Conservation (phyloP, 2,113 vertebrate species). For the Calyptommatus sinebrachiatus region DNA sequence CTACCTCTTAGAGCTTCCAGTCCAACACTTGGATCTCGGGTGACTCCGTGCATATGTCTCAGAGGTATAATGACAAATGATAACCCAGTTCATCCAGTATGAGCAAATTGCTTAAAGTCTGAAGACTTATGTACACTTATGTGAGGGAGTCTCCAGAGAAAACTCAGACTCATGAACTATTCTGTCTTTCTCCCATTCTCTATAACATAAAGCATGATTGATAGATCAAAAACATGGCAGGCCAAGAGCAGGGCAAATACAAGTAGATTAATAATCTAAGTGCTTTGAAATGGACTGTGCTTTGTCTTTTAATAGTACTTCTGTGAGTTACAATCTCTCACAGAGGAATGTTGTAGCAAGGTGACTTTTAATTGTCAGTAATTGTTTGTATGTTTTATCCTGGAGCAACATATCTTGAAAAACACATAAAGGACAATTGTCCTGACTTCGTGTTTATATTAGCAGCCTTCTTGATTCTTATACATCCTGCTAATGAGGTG, state of each 20-base stretch:
- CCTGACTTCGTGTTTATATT: not conserved
- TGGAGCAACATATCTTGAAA: not conserved
- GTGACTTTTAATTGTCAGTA: not conserved
- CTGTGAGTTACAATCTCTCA: not conserved
- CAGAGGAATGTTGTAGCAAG: not conserved
- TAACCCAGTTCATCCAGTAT: not conserved
- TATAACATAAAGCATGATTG: not conserved
- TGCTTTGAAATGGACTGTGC: not conserved
- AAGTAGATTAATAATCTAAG: not conserved
- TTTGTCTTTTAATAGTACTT: not conserved
- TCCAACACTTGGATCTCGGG: not conserved
- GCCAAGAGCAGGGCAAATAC: not conserved
- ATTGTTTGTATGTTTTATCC: not conserved
- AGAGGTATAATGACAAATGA: not conserved
- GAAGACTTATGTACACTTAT: not conserved
- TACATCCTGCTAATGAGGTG: not conserved
- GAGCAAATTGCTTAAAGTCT: not conserved
- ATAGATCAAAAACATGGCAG: not conserved
- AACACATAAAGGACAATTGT: not conserved
- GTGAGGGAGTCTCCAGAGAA: not conserved
- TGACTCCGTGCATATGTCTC: not conserved
- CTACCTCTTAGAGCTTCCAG: not conserved
- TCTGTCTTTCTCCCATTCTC: not conserved
- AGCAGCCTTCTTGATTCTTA: not conserved
- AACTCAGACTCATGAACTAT: not conserved